A percentile compares a stretch with the other conserved stretches of the same genome.
Evolutionary conservation across 2,888 invertebrate genomes (phyloP).

Genomic region (Drosophila nigricruria): DNA sequence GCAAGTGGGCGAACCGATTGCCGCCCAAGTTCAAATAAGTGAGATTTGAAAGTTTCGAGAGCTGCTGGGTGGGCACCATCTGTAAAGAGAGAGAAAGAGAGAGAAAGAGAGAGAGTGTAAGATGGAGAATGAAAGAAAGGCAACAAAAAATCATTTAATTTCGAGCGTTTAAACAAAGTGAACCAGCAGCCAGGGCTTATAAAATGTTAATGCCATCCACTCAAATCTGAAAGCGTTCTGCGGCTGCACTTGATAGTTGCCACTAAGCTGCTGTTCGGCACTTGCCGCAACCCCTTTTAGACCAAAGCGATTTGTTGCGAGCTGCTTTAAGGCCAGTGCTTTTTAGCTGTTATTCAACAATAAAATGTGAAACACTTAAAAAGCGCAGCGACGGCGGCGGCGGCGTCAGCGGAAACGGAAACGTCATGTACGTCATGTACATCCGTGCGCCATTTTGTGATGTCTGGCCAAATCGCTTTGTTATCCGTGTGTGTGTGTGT

Average conservation of each 20-base stretch:
- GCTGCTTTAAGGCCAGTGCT: constrained; percentile 21
- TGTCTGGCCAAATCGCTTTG: constrained; percentile 54
- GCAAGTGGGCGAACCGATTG: constrained; percentile 91
- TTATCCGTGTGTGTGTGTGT: constrained; percentile 10
- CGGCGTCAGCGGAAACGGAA: constrained; percentile 79
- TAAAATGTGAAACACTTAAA: constrained; percentile 64
- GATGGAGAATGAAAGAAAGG: not conserved
- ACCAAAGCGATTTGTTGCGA: constrained; percentile 37
- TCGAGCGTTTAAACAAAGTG: constrained; percentile 52
- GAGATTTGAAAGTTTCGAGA: constrained; percentile 91
- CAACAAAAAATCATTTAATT: constrained; percentile 48
- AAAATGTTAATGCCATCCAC: constrained; percentile 71
- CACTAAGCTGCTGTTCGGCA: constrained; percentile 13
- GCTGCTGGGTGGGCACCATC: constrained; percentile 90
- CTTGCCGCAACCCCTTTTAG: not conserved
- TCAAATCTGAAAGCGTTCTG: constrained; percentile 70
- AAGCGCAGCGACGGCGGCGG: constrained; percentile 47
- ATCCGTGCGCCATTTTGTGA: constrained; percentile 67
- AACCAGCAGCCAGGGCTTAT: constrained; percentile 43
- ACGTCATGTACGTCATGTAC: constrained; percentile 79
- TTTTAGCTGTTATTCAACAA: constrained; percentile 42
- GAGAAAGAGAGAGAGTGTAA: not conserved
- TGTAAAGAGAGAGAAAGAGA: constrained; percentile 63
- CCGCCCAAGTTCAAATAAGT: constrained; percentile 91
- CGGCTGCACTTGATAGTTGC: constrained; percentile 60